phyloP scores from a whole-genome alignment of 2,888 invertebrate species.

The Lochmaea capreae region DNA sequence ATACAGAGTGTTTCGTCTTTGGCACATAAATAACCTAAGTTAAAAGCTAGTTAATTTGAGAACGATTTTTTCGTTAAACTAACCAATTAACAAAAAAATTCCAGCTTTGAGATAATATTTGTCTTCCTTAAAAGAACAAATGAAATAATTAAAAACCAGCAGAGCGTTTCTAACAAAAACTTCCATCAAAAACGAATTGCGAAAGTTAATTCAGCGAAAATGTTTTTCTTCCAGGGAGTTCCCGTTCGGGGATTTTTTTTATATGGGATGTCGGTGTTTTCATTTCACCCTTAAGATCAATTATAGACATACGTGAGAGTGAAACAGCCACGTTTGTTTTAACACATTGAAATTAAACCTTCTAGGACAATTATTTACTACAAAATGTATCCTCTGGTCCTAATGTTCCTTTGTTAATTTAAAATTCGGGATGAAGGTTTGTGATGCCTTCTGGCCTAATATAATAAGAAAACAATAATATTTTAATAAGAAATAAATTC shows the following conservation, averaged over 20 bases:
- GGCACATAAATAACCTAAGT: too few relatives aligned
- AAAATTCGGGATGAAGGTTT: too few relatives aligned
- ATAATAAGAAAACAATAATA: too few relatives aligned
- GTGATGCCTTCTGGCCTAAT: too few relatives aligned
- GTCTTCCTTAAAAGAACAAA: background rate
- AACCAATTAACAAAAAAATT: background rate
- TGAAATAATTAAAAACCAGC: conserved; percentile 5
- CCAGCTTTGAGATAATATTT: background rate
- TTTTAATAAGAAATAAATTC: too few relatives aligned
- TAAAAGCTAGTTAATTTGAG: too few relatives aligned
- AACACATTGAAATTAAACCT: background rate
- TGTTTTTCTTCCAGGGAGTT: background rate
- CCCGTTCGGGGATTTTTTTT: background rate
- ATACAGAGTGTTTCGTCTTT: too few relatives aligned
- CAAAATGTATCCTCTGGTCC: too few relatives aligned
- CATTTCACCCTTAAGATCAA: background rate
- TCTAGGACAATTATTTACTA: too few relatives aligned
- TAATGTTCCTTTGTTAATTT: too few relatives aligned
- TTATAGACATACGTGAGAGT: background rate
- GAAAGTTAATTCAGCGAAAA: background rate
- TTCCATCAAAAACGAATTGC: background rate
- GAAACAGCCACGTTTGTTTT: background rate
- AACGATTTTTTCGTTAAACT: too few relatives aligned
- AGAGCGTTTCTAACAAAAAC: background rate
- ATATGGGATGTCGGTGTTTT: background rate